Conservation (phyloP, 2,888 invertebrate genomes). For the Sminthurides aquaticus region DNA sequence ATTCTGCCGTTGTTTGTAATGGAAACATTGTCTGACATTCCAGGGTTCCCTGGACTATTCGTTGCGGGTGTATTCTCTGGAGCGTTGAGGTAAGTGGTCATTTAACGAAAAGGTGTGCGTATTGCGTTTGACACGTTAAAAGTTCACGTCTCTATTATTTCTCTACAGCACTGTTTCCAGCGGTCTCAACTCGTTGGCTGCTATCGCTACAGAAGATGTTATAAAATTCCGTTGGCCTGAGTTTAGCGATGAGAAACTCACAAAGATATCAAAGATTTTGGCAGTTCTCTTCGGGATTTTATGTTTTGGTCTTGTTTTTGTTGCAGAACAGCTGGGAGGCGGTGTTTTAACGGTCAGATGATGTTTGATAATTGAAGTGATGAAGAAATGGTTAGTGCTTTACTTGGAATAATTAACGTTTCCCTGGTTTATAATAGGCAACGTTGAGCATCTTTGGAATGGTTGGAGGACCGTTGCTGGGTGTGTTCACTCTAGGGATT, state of each 20-base stretch:
- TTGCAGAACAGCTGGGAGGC: conserved; percentile 77
- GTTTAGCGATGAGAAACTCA: conserved; percentile 53
- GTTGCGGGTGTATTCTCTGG: conserved; percentile 94
- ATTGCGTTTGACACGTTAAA: too few relatives aligned
- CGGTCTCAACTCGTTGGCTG: conserved; percentile 86
- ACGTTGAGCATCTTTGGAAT: conserved; percentile 48
- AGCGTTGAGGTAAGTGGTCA: conserved; percentile 51
- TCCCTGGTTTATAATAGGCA: conserved; percentile 37
- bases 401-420: too few relatives aligned
- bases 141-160: too few relatives aligned
- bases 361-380: not conserved
- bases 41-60: conserved; percentile 74
- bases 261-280: conserved; percentile 63
- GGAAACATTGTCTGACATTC: conserved; percentile 64
- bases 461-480: conserved; percentile 61
- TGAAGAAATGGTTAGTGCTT: not conserved
- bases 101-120: too few relatives aligned
- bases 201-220: conserved; percentile 61
- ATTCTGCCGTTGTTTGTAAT: conserved; percentile 84
- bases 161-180: conserved; percentile 78
- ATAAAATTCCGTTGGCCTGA: conserved; percentile 29
- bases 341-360: conserved; percentile 52
- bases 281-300: conserved; percentile 64
- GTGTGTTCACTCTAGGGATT: conserved; percentile 80
- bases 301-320: conserved; percentile 73